Base-by-base conservation (phyloP, 2,113 vertebrate genomes). In the Pampusana beccarii region DNA sequence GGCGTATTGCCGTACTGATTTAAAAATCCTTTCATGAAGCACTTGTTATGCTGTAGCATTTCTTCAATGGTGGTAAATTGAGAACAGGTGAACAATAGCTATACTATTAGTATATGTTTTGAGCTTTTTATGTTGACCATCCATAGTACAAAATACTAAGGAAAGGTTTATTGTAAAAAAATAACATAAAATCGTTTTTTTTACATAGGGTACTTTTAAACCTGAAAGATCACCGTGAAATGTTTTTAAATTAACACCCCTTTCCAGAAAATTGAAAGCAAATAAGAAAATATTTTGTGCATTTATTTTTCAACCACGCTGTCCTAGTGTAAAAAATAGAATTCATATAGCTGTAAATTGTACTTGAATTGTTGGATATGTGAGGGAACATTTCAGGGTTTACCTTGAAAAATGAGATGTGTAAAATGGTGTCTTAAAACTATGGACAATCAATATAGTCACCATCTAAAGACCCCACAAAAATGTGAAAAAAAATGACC, bases 61-160 rank as follows among this genome's bases (percentile, higher is more conserved):
- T 81, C 65, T 86, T 90, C 71, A 96, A 3, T 96, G 36, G 2
- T 95, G 88, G 80, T 89, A 75, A 61, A 53, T 92, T 83, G 92
- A 95, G 74, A 92, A 65, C 93, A 66, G 80, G 44, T 96, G 94
- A 95, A 89, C 75, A 83, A 86, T 83, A 96, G 82, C 77, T 96
- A 9, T 91, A 62, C 28, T 62, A 79, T 46, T 46, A 46, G 44
- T 46, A 46, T 19, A 46, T 96, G 46, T 93, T 93, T 95, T 94
- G 89, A 88, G 48, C 57, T 94, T 95, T 56, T 74, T 81, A 20
- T 57, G 16, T 93, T 65, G 24, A 36, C 71, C 12, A 24, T 71
- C 44, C 20, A 25, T 83, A 70, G 34, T 73, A 65, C 17, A 90
- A 95, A 90, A 80, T 25, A 70, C 16, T 90, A 80, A 71, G n/a